Evolutionary conservation across 53 echinoderm and acorn worm species (phyloP).

Genomic region (Paelopatides confundens): DNA sequence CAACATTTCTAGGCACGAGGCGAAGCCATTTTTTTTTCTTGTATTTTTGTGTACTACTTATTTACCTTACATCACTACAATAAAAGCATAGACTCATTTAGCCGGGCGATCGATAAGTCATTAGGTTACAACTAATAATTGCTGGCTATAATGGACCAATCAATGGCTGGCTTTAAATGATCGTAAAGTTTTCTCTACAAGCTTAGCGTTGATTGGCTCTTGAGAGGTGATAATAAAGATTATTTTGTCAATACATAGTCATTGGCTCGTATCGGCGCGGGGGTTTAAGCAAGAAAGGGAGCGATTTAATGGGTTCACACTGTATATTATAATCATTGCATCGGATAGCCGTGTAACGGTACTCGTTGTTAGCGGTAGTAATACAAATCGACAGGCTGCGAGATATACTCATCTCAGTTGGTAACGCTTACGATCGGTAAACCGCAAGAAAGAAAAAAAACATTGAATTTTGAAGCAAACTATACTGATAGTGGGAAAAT

Average conservation of each 20-base stretch:
- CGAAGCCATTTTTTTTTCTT: conserved; percentile 2
- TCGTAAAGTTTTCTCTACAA: conserved; percentile 36
- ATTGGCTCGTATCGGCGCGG: conserved; percentile 50
- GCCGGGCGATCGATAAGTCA: conserved; percentile 38
- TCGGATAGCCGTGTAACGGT: neutral
- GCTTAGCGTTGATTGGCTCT: conserved; percentile 28
- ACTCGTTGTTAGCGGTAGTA: neutral
- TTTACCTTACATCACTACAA: conserved; percentile 10
- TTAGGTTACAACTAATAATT: conserved; percentile 20
- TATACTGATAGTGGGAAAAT: no score
- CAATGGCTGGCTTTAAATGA: conserved; percentile 27
- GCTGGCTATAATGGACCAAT: conserved; percentile 26
- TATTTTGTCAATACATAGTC: neutral
- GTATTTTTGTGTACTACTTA: neutral
- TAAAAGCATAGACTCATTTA: neutral
- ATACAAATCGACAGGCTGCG: neutral
- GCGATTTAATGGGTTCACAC: conserved; percentile 12
- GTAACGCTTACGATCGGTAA: no score
- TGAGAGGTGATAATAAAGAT: neutral
- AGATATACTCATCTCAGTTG: no score
- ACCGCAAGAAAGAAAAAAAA: no score
- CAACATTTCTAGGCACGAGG: neutral
- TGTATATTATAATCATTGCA: neutral
- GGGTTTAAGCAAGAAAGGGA: conserved; percentile 33
- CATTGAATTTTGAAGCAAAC: no score